A percentile compares a stretch with the other conserved stretches of the same genome.
Evolutionary conservation across 2,797 vertebrate genomes (phyloP).

Genomic region (Lithobates pipiens): DNA sequence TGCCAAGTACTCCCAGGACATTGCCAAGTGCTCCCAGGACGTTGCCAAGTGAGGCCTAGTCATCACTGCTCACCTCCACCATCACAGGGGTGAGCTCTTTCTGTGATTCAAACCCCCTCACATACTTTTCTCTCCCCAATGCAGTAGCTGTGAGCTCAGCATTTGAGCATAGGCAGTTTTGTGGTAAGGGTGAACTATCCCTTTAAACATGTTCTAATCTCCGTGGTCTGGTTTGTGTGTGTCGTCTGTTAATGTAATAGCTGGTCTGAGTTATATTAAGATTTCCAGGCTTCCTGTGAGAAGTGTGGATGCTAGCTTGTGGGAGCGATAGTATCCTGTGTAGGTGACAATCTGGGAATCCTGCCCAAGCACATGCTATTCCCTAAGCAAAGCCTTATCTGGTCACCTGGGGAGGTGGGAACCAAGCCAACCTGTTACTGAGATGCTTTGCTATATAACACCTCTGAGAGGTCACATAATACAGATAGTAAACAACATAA

Average conservation of each 20-base stretch:
- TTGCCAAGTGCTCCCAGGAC: too few species aligned
- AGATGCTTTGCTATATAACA: conserved; percentile 21
- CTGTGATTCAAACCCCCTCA: too few species aligned
- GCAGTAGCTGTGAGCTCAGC: too few species aligned
- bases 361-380: conserved; percentile 29
- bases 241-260: conserved; percentile 1
- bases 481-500: conserved; percentile 18
- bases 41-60: too few species aligned
- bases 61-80: too few species aligned
- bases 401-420: conserved; percentile 28
- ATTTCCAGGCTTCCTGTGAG: conserved; percentile 25
- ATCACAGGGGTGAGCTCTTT: too few species aligned
- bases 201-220: too few species aligned
- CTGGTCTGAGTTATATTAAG: conserved; percentile 39
- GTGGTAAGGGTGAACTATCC: too few species aligned
- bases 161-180: too few species aligned
- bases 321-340: conserved; percentile 24
- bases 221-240: not conserved
- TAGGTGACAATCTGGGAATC: conserved; percentile 46
- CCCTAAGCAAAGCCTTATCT: conserved; percentile 40
- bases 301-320: not conserved
- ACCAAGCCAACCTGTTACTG: conserved; percentile 46
- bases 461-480: conserved; percentile 26
- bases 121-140: too few species aligned
- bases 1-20: too few species aligned